Percentiles rank a stretch among this genome's conserved stretches.
Conservation (phyloP, 2,888 invertebrate species). For the Serrognathus titanus region DNA sequence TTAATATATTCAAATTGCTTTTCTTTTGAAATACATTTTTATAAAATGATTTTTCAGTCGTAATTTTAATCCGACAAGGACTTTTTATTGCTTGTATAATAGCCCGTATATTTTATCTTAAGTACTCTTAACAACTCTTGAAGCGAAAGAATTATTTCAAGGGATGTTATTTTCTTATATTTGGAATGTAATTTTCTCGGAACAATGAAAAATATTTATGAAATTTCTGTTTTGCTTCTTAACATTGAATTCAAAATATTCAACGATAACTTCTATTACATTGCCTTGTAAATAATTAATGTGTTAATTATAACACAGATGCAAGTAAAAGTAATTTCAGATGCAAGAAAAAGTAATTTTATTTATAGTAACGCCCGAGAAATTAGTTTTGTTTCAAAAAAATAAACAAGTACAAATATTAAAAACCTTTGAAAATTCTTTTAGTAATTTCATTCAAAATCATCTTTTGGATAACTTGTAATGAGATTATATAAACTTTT, state of each 20-base stretch:
- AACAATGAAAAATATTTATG: not conserved
- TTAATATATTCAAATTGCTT: slow-evolving; percentile 19
- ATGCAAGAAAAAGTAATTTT: no score
- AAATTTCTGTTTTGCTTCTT: no score
- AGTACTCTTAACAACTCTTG: slow-evolving; percentile 16
- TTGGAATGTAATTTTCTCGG: slow-evolving; percentile 17
- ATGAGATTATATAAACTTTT: no score
- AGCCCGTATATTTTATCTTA: slow-evolving; percentile 17
- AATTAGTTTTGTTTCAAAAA: no score
- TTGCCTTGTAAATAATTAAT: not conserved
- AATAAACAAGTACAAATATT: no score
- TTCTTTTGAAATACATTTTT: slow-evolving; percentile 19
- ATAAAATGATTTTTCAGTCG: slow-evolving; percentile 19
- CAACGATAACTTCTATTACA: not conserved
- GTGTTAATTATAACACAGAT: no score
- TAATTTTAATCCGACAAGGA: slow-evolving; percentile 17
- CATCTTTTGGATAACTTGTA: no score
- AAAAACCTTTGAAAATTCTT: no score
- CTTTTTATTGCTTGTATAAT: slow-evolving; percentile 21
- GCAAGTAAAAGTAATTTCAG: no score
- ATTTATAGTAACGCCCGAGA: no score
- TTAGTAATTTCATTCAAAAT: no score
- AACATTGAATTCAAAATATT: not conserved
- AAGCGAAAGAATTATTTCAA: slow-evolving; percentile 10
- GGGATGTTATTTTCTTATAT: slow-evolving; percentile 7